Base-by-base conservation (phyloP, 2,113 vertebrate species). In the Galemys pyrenaicus region DNA sequence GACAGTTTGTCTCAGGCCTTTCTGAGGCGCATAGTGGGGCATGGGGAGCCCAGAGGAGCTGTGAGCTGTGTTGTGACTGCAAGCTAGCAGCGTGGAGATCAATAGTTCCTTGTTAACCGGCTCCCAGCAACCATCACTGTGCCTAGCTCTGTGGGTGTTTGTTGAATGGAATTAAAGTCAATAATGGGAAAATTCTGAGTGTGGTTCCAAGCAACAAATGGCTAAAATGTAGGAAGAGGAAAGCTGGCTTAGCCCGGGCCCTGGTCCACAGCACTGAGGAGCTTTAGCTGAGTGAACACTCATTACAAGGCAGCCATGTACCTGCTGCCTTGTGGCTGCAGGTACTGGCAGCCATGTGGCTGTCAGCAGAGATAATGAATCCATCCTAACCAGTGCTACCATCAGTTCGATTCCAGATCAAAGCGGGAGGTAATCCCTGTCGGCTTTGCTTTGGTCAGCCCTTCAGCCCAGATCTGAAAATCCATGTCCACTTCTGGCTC, bases 401-500 rank as follows among this genome's bases (percentile, higher is more conserved):
- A 1, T 62, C 82, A n/a, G 51, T 73, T 56, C 11, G 7, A 77
- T 35, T 74, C 79, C 86, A 67, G 35, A 87, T 80, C 70, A 83
- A 77, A 92, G 89, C 0, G 0, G 41, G 37, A 49, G 62, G n/a
- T 30, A 62, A 88, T 81, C 41, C 85, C 91, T 17, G 17, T 3
- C 30, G 86, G 86, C 46, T 94, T 64, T 22, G 82, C 51, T 92
- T 79, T 80, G 89, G 93, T 67, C 65, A 79, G 20, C 56, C 35
- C 64, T 60, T 91, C 91, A 65, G 67, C 58, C 64, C 4, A 1
- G 13, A 92, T 94, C 89, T 74, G 86, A 83, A 95, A 91, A 95
- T 60, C 70, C 10, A 10, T 84, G 83, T 89, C 75, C 24, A 22
- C 24, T 82, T 91, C 74, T 17, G 12, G 22, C 30, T 51, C 74